Percentiles rank a stretch among this genome's conserved stretches.
phyloP scores from a whole-genome alignment of 37 sponge, comb jelly and placozoan species.

The Lycopodina hypogea region DNA sequence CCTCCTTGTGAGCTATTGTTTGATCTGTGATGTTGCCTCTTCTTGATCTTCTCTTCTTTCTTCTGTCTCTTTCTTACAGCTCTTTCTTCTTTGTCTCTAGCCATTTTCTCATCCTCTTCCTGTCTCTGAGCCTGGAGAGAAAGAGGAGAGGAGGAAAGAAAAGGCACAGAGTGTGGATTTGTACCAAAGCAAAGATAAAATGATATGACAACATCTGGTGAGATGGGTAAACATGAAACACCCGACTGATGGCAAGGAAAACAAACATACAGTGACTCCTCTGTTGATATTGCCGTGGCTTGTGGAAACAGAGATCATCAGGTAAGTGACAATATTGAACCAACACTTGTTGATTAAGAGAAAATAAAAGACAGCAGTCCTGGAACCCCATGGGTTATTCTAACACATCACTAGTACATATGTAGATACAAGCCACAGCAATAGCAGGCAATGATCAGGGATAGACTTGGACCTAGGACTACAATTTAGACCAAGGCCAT shows the following conservation, averaged over 20 bases:
- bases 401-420: no score
- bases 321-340: background rate
- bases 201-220: background rate
- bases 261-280: no score
- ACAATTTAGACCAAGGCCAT: no score
- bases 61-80: conserved; percentile 3
- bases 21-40: conserved; percentile 8
- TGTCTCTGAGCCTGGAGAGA: conserved; percentile 20
- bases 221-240: background rate
- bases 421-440: no score
- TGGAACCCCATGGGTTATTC: no score
- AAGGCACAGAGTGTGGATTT: background rate
- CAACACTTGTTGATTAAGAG: no score
- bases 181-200: background rate
- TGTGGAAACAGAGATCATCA: background rate
- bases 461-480: no score
- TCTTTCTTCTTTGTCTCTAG: background rate
- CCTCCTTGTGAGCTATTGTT: background rate
- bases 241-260: background rate
- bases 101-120: conserved; percentile 23
- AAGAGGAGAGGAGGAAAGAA: background rate
- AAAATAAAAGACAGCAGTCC: no score
- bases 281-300: no score
- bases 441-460: no score
- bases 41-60: background rate